Conservation (phyloP, 2,113 vertebrate genomes). For the Dryoscopus gambensis region DNA sequence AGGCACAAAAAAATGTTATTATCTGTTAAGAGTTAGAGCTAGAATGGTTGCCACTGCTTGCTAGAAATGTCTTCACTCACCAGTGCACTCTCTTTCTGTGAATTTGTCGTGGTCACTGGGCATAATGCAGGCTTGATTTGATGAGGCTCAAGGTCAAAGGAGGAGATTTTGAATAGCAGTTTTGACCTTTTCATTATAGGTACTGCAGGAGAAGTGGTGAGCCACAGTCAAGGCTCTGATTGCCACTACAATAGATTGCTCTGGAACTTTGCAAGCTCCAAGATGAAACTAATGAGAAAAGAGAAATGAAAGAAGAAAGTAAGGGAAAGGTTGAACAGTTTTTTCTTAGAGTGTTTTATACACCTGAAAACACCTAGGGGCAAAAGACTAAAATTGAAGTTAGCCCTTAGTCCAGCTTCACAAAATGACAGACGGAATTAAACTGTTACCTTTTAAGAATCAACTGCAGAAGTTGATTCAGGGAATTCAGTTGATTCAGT, state of each 20-base stretch:
- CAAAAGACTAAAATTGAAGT: not conserved
- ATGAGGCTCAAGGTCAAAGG: not conserved
- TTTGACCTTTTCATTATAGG: not conserved
- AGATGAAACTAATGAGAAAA: not conserved
- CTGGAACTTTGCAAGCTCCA: not conserved
- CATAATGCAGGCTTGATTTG: not conserved
- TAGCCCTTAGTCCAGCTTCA: not conserved
- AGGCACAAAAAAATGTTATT: not conserved
- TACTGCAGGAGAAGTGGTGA: not conserved
- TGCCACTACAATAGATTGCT: not conserved
- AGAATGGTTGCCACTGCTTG: not conserved
- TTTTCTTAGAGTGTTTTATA: not conserved
- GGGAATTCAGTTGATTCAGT: too few species aligned
- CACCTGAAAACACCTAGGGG: not conserved
- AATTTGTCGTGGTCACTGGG: not conserved
- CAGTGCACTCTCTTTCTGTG: not conserved
- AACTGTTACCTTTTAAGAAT: too few species aligned
- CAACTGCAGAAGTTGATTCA: too few species aligned
- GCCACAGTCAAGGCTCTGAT: not conserved
- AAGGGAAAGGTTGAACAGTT: not conserved
- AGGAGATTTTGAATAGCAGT: not conserved
- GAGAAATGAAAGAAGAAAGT: not conserved
- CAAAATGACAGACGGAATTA: not conserved
- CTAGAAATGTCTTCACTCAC: not conserved
- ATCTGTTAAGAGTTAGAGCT: not conserved